Base-by-base conservation (phyloP, 2,113 vertebrate species). In the Aptenodytes forsteri region DNA sequence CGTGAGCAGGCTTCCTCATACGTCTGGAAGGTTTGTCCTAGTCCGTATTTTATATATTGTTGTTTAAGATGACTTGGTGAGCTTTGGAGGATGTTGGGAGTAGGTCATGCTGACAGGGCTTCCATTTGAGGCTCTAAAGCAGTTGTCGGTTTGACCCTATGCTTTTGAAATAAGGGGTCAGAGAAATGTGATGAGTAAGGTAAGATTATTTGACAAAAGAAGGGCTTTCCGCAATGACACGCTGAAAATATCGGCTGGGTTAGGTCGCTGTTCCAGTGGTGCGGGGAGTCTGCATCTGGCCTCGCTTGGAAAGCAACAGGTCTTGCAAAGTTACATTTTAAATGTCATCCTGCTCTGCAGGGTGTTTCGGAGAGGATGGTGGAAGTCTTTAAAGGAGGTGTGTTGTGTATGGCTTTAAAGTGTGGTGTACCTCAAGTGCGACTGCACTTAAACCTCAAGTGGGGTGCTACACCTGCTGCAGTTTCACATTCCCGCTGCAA, bases 1-100 rank as follows among this genome's bases (percentile, higher is more conserved):
- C 0, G 2, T 5, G 61, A 83, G 44, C 86, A 67, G 93, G 84
- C 67, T 87, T 97, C 92, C 54, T 87, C 16, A 4, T 10, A 12
- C 1, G 12, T 25, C 38, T 0, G 3, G 59, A 70, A 88, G 50
- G 49, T 81, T 88, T 84, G 42, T 77, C 54, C 40, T 38, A 49
- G 26, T 66, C 89, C 47, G 94, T 81, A 26, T 62, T 93, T 93
- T 66, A 55, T 72, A 34, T 81, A 4, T 90, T 70, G 47, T 55
- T 73, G 65, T 71, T 97, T 56, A 93, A 93, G 93, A 54, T 66
- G 55, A 83, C 95, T 94, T 71, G 80, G 89, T 96, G 85, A 94
- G 88, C 50, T 93, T 78, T 89, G 65, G 64, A 78, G 52, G 80
- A 17, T 95, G 81, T 86, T 10, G 3, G 59, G 75, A 89, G 70